phyloP scores from a whole-genome alignment of 2,888 invertebrate genomes.

The Trypoxylon attenuatum region DNA sequence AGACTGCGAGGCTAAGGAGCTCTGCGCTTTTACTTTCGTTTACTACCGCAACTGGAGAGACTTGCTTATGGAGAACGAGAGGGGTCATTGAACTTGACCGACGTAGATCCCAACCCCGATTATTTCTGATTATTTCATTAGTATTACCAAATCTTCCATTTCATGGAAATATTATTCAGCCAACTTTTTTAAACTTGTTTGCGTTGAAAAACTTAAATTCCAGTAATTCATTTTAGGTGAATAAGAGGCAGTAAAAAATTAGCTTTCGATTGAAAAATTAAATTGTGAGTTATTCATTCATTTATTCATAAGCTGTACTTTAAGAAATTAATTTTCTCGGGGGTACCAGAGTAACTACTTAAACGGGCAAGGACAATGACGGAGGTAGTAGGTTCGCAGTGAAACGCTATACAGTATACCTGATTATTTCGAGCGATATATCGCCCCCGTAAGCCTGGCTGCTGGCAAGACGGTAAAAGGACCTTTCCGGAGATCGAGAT shows the following conservation, averaged over 20 bases:
- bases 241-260: no score
- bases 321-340: conserved; percentile 20
- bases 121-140: no score
- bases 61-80: neutral
- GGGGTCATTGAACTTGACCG: neutral
- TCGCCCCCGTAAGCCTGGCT: conserved; percentile 53
- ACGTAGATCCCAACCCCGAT: no score
- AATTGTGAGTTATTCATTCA: no score
- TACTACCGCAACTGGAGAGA: neutral
- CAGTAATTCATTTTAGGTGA: no score
- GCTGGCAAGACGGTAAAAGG: conserved; percentile 61
- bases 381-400: conserved; percentile 42
- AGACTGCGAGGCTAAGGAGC: neutral
- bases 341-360: conserved; percentile 30
- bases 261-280: no score
- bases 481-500: conserved; percentile 65
- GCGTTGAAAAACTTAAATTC: no score
- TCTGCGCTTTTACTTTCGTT: neutral
- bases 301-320: neutral
- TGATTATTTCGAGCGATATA: conserved; percentile 60
- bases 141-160: no score
- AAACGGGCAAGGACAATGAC: conserved; percentile 51
- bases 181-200: no score
- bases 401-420: conserved; percentile 61
- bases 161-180: no score